Evolutionary conservation across 2,888 invertebrate species (phyloP).

Genomic region (Chydorus sphaericus): DNA sequence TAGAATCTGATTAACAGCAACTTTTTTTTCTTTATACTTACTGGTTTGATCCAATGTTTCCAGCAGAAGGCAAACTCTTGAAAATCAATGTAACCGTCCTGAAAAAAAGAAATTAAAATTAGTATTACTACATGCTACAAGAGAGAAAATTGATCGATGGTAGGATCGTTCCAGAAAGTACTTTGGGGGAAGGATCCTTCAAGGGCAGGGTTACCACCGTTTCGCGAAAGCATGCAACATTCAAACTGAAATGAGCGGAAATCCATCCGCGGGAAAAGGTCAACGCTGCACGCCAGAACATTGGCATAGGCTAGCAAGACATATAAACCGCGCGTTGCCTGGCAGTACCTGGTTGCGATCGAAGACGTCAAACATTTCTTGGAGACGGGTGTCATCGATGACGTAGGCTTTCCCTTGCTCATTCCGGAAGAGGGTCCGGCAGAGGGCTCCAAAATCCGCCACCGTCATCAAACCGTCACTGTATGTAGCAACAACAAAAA

Average conservation of each 20-base stretch:
- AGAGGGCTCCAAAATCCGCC: conserved; percentile 63
- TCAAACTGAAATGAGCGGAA: too few relatives aligned
- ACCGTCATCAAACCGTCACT: conserved; percentile 64
- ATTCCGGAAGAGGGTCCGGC: conserved; percentile 71
- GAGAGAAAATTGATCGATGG: conserved; percentile 5
- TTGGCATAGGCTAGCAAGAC: neutral
- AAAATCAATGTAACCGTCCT: conserved; percentile 44
- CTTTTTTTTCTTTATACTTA: too few relatives aligned
- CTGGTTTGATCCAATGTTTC: conserved; percentile 82
- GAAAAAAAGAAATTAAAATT: neutral
- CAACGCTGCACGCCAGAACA: neutral
- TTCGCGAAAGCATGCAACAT: too few relatives aligned
- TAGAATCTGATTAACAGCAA: too few relatives aligned
- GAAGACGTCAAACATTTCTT: conserved; percentile 65
- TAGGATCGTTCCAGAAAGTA: too few relatives aligned
- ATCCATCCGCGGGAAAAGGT: too few relatives aligned
- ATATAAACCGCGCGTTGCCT: conserved; percentile 1
- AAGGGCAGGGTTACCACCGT: too few relatives aligned
- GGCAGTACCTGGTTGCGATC: conserved; percentile 47
- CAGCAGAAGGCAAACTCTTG: conserved; percentile 74
- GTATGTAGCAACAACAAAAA: conserved; percentile 21
- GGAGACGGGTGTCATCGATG: conserved; percentile 49
- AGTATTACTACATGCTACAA: neutral
- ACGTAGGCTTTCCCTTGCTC: conserved; percentile 71
- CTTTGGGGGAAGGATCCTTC: too few relatives aligned